phyloP scores from a whole-genome alignment of 2,113 vertebrate genomes.

The Misgurnus mizolepis region DNA sequence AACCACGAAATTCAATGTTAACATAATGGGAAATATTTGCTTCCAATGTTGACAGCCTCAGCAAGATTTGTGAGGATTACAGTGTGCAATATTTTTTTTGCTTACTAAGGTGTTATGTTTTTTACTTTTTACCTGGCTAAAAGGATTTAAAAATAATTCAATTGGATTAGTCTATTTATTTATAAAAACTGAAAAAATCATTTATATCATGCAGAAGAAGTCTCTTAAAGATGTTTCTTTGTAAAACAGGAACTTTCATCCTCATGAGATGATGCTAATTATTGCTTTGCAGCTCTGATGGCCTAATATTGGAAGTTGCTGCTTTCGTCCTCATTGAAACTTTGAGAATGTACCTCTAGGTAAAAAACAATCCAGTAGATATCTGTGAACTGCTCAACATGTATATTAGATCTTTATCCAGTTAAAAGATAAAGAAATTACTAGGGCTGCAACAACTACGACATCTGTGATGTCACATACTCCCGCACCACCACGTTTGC shows the following conservation, averaged over 20 bases:
- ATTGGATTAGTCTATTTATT: conserved; percentile 14
- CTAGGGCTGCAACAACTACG: too few species aligned
- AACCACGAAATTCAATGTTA: neutral
- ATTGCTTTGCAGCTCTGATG: conserved; percentile 14
- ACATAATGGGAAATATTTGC: neutral
- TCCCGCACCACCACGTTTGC: too few species aligned
- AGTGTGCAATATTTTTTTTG: neutral
- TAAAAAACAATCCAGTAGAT: neutral
- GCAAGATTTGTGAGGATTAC: neutral
- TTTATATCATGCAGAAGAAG: conserved; percentile 6
- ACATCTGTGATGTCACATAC: too few species aligned
- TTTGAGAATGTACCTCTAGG: conserved; percentile 26
- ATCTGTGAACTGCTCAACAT: conserved; percentile 3
- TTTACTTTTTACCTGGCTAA: neutral
- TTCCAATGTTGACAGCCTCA: neutral
- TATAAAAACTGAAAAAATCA: neutral
- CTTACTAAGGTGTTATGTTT: neutral
- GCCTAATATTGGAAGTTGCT: conserved; percentile 3
- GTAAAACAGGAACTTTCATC: conserved; percentile 8
- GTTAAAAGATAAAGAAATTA: conserved; percentile 1
- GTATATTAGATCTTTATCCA: conserved; percentile 12
- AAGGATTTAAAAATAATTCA: neutral
- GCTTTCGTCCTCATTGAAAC: conserved; percentile 21
- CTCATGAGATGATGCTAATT: conserved; percentile 34
- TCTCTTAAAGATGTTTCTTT: conserved; percentile 1